Percentiles rank a stretch among this genome's conserved stretches.
These are phyloP conservation scores for Sturnus vulgaris DNA, from an alignment of 2,113 vertebrate species.

Conservation along the genomic window DNA sequence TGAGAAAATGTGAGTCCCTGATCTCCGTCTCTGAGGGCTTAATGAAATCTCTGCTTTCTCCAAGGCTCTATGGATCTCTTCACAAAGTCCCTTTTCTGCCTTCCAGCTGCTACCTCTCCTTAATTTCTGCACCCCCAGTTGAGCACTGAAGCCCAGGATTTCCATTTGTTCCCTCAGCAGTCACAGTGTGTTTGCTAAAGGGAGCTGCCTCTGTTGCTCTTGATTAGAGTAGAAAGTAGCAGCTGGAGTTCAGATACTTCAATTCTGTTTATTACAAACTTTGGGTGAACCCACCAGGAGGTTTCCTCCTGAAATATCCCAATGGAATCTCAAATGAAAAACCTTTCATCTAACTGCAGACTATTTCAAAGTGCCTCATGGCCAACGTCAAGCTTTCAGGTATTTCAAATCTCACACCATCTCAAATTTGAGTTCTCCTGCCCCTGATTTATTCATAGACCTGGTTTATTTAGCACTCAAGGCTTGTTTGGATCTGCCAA, in stretches of 20 bases:
- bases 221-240: constrained; percentile 4
- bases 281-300: constrained; percentile 41
- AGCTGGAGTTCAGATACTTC: constrained; percentile 45
- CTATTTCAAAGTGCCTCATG: neutral
- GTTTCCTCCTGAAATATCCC: constrained; percentile 28
- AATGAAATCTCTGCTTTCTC: neutral
- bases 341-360: neutral
- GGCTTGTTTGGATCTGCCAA: constrained; percentile 35
- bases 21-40: neutral
- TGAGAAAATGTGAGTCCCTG: neutral
- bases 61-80: neutral
- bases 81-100: neutral
- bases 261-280: constrained; percentile 39
- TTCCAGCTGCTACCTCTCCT: neutral
- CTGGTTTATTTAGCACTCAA: constrained; percentile 45
- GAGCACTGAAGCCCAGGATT: neutral
- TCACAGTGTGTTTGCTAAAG: neutral
- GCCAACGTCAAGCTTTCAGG: neutral
- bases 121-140: neutral
- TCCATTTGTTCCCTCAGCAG: neutral
- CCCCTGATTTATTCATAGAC: constrained; percentile 53
- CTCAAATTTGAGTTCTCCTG: neutral
- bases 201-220: neutral
- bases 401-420: neutral
- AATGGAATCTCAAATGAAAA: constrained; percentile 1